Conservation (phyloP, 2,113 vertebrate genomes). For the Amphilophus citrinellus region DNA sequence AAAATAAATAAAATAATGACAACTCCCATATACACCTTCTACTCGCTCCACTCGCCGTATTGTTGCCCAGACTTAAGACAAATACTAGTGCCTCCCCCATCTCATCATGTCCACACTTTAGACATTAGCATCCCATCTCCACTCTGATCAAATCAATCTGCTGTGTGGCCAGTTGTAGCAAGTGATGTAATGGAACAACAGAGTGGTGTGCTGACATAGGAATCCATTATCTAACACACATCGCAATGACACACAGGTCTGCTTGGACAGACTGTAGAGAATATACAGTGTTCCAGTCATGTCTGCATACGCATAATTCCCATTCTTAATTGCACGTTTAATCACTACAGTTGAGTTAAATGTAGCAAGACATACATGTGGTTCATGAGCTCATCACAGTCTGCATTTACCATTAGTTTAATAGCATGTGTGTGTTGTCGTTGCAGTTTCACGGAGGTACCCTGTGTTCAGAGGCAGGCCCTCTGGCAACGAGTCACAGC, state of each 20-base stretch:
- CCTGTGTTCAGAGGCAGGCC: conserved; percentile 98
- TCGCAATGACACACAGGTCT: conserved; percentile 17
- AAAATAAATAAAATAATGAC: neutral
- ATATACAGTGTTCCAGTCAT: neutral
- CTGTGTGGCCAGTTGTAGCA: conserved; percentile 33
- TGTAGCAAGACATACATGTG: conserved; percentile 67
- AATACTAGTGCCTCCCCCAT: neutral
- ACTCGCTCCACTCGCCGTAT: neutral
- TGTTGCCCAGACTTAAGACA: conserved; percentile 2
- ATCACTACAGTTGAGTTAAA: conserved; percentile 79
- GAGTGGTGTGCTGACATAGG: conserved; percentile 61
- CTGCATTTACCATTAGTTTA: neutral
- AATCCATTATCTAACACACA: conserved; percentile 21
- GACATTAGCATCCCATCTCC: neutral
- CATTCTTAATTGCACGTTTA: conserved; percentile 70
- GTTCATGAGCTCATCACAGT: conserved; percentile 1
- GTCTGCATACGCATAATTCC: neutral
- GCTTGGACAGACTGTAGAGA: conserved; percentile 26
- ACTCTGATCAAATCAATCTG: conserved; percentile 52
- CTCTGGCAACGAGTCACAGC: conserved; percentile 98
- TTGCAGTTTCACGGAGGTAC: conserved; percentile 95
- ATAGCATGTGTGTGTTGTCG: conserved; percentile 73
- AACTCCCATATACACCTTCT: neutral
- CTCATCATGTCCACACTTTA: conserved; percentile 33
- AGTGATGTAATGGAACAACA: conserved; percentile 52